Percentiles rank a stretch among this genome's conserved stretches.
phyloP scores from a whole-genome alignment of 2,797 vertebrate species.

The Epinephelus awoara region DNA sequence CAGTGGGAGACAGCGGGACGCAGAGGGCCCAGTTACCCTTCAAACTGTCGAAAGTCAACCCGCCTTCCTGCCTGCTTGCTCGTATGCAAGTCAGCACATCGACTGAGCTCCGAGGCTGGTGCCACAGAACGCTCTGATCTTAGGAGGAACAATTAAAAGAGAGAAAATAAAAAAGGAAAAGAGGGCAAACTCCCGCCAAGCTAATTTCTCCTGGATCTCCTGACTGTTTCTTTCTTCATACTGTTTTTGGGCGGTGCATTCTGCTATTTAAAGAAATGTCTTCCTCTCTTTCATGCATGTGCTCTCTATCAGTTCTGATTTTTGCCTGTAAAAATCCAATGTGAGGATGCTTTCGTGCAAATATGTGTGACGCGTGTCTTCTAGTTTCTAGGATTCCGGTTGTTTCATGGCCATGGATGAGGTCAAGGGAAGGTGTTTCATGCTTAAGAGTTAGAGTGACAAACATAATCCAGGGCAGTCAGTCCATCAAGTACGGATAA shows the following conservation, averaged over 20 bases:
- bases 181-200: conserved; percentile 15
- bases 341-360: neutral
- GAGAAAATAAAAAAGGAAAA: conserved; percentile 6
- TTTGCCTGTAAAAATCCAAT: neutral
- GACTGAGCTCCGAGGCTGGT: conserved; percentile 18
- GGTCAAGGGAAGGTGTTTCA: too few species aligned
- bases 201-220: conserved; percentile 19
- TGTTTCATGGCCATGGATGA: too few species aligned
- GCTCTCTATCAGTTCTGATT: neutral
- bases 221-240: conserved; percentile 12
- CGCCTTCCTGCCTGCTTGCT: conserved; percentile 21
- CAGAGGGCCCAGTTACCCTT: conserved; percentile 54
- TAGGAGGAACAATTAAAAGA: conserved; percentile 27
- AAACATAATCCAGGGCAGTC: too few species aligned
- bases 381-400: too few species aligned
- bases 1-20: conserved; percentile 48
- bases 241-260: neutral
- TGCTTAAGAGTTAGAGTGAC: too few species aligned
- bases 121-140: conserved; percentile 36
- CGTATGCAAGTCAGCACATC: conserved; percentile 43
- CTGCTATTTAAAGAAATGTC: neutral
- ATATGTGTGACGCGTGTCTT: too few species aligned
- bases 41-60: conserved; percentile 62
- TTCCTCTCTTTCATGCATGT: neutral
- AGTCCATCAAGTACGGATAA: too few species aligned